These are phyloP conservation scores for Channa argus DNA, from an alignment of 2,113 vertebrate species.

Conservation along the genomic window DNA sequence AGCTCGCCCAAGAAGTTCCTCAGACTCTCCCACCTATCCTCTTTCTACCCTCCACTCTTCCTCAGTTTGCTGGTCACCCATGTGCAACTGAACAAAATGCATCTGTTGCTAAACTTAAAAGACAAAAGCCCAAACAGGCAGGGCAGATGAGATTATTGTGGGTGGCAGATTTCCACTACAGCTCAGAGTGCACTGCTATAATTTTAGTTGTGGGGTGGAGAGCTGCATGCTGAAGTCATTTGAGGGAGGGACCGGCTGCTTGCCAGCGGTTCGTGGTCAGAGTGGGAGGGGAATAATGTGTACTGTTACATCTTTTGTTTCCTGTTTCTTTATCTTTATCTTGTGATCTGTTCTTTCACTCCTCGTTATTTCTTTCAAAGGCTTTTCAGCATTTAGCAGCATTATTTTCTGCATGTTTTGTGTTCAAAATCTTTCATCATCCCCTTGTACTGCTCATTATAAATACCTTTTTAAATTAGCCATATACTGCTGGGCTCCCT, in stretches of 20 bases:
- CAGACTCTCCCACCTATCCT: slow-evolving; percentile 71
- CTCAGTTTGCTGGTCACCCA: slow-evolving; percentile 76
- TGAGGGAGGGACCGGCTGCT: slow-evolving; percentile 81
- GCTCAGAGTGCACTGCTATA: slow-evolving; percentile 75
- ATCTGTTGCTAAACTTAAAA: slow-evolving; percentile 83
- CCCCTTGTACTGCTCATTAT: slow-evolving; percentile 27
- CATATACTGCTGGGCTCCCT: slow-evolving; percentile 26
- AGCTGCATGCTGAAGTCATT: slow-evolving; percentile 87
- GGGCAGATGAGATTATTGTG: slow-evolving; percentile 79
- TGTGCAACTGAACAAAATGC: slow-evolving; percentile 79
- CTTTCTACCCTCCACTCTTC: slow-evolving; percentile 27
- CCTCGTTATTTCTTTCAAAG: slow-evolving; percentile 5
- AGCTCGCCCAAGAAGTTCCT: slow-evolving; percentile 83
- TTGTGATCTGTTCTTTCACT: slow-evolving; percentile 14
- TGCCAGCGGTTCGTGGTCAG: slow-evolving; percentile 83
- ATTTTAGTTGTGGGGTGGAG: slow-evolving; percentile 86
- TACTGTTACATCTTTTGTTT: slow-evolving; percentile 86
- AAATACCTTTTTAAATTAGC: slow-evolving; percentile 49
- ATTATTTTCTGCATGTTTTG: slow-evolving; percentile 10
- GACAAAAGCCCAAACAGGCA: slow-evolving; percentile 75
- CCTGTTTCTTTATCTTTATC: slow-evolving; percentile 64
- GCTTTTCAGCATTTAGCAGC: slow-evolving; percentile 8
- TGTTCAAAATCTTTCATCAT: slow-evolving; percentile 19
- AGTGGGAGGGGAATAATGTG: slow-evolving; percentile 82
- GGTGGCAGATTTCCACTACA: slow-evolving; percentile 86